Conservation (phyloP, 2,888 invertebrate genomes). For the Chironomus tentans region DNA sequence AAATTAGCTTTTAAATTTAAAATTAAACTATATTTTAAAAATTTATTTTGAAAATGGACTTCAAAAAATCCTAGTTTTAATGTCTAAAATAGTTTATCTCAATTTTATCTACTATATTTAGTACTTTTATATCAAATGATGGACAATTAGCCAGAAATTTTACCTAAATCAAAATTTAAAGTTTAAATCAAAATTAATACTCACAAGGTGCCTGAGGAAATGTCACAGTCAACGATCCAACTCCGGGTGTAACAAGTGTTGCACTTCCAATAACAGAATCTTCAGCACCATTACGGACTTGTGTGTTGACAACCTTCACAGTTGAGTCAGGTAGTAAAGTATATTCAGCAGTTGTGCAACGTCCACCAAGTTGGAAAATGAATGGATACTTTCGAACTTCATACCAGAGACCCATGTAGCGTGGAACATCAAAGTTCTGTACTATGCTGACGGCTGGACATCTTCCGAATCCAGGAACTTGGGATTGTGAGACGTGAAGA, state of each 20-base stretch:
- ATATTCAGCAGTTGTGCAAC: conserved; percentile 64
- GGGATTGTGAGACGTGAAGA: conserved; percentile 35
- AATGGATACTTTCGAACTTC: conserved; percentile 68
- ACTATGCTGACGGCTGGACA: conserved; percentile 56
- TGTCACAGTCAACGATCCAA: conserved; percentile 32
- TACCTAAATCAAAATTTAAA: too few relatives aligned
- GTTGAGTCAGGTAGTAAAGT: conserved; percentile 41
- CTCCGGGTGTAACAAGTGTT: conserved; percentile 30
- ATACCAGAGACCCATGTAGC: conserved; percentile 72
- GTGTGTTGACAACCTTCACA: conserved; percentile 45
- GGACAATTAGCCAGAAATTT: too few relatives aligned
- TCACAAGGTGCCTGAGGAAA: conserved; percentile 31
- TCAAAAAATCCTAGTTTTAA: too few relatives aligned
- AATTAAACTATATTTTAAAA: too few relatives aligned
- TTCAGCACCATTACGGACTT: conserved; percentile 32
- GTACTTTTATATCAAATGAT: too few relatives aligned
- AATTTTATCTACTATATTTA: too few relatives aligned
- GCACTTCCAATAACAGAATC: conserved; percentile 31
- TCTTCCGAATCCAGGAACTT: conserved; percentile 53
- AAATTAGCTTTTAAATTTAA: too few relatives aligned
- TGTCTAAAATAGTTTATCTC: too few relatives aligned
- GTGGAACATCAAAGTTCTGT: conserved; percentile 49
- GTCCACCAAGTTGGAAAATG: conserved; percentile 62
- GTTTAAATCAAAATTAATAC: too few relatives aligned
- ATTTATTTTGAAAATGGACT: too few relatives aligned